Evolutionary conservation across 2,888 invertebrate genomes (phyloP).

Genomic region (Dysmachus trigonus): DNA sequence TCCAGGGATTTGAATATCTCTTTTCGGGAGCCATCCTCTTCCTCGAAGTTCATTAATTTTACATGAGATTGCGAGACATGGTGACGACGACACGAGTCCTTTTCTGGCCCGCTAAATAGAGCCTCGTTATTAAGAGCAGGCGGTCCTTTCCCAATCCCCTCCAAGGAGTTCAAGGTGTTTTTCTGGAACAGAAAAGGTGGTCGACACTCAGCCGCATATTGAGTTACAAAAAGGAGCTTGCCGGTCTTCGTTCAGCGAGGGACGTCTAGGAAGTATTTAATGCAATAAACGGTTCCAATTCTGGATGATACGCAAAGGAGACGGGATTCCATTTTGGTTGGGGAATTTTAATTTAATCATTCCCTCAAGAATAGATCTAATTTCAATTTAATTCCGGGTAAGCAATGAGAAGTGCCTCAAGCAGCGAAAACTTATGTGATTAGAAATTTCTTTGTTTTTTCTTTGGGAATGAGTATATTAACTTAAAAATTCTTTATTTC

Average conservation of each 20-base stretch:
- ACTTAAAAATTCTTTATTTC: background rate
- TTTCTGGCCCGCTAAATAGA: background rate
- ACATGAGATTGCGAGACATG: conserved; percentile 40
- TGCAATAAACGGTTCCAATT: conserved; percentile 33
- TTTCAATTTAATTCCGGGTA: conserved; percentile 14
- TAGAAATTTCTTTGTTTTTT: background rate
- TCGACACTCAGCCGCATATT: conserved; percentile 19
- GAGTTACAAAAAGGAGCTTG: conserved; percentile 25
- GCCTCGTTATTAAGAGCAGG: background rate
- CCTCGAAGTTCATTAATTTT: conserved; percentile 42
- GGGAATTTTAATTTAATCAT: conserved; percentile 40
- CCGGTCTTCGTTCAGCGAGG: background rate
- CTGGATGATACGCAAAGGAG: background rate
- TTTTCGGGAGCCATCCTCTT: background rate
- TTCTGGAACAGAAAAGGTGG: background rate
- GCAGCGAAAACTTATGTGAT: background rate
- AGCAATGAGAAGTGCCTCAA: background rate
- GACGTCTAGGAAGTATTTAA: conserved; percentile 20
- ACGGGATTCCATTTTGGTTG: background rate
- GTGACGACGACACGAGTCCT: conserved; percentile 1
- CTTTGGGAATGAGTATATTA: background rate
- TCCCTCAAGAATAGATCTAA: conserved; percentile 11
- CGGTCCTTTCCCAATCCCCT: no score
- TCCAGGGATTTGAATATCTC: conserved; percentile 36
- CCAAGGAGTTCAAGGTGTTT: conserved; percentile 9